Percentiles rank a stretch among this genome's conserved stretches.
Evolutionary conservation across 2,888 invertebrate genomes (phyloP).

Genomic region (Entomobrya multifasciata): DNA sequence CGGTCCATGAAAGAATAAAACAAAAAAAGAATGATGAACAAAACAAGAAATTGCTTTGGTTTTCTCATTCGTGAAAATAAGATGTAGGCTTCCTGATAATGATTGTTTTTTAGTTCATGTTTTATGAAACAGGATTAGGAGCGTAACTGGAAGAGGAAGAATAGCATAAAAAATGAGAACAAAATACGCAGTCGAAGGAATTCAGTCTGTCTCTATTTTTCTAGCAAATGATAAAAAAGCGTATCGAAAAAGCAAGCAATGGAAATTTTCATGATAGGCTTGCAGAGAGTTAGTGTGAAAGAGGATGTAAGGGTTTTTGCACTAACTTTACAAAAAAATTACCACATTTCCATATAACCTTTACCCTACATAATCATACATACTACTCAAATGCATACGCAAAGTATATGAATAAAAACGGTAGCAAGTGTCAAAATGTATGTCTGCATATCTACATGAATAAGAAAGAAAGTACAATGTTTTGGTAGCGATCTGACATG

Average conservation of each 20-base stretch:
- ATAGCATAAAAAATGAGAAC: conserved; percentile 8
- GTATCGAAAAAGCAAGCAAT: conserved; percentile 30
- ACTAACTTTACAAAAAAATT: conserved; percentile 24
- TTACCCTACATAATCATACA: background rate
- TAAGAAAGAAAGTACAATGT: background rate
- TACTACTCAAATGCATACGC: background rate
- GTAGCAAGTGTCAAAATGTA: background rate
- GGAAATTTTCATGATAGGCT: conserved; percentile 42
- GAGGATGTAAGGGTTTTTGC: conserved; percentile 37
- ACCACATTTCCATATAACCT: conserved; percentile 38
- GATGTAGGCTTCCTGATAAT: conserved; percentile 22
- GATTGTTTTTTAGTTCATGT: conserved; percentile 48
- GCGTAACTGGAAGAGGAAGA: conserved; percentile 15
- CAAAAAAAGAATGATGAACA: background rate
- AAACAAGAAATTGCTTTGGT: conserved; percentile 32
- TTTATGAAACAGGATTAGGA: conserved; percentile 52
- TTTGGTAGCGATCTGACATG: background rate
- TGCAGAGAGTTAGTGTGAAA: conserved; percentile 9
- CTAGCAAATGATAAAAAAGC: background rate
- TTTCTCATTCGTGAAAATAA: conserved; percentile 16
- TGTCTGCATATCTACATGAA: conserved; percentile 43
- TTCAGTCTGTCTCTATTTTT: background rate
- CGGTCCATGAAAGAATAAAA: background rate
- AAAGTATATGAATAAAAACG: background rate
- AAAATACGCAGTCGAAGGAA: background rate